Evolutionary conservation across 2,797 vertebrate genomes (phyloP), one percentile per base, ranked within the genome.

Genomic region (Bucorvus abyssinicus): DNA sequence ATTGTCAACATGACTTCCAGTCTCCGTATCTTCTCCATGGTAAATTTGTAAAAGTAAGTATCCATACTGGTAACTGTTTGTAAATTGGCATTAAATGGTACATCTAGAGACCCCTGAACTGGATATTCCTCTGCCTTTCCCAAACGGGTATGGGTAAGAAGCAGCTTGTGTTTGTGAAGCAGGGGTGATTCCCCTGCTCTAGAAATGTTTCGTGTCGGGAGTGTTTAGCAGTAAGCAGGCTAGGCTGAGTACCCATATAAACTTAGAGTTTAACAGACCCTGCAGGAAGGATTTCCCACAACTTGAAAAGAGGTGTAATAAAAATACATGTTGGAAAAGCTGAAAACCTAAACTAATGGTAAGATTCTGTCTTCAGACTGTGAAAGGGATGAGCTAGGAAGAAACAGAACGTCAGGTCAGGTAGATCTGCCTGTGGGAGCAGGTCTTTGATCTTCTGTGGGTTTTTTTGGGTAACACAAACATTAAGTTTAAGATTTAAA

Each of bases 1-100:
- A 99, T 97, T 99, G 99, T 97, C 99, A 99, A 84, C 98, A 98
- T 42, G 98, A 99, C 97, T 98, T 99, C 94, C 98, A 98, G 95
- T 98, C 98, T 83, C 98, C 98, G 0, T 98, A 98, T 94, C 98
- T 99, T 95, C 98, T 99, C 88, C 99, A 99, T 50, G 98, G 98
- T 68, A 98, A 97, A 95, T 98, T 98, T 96, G 98, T 99, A 90
- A 99, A 99, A 98, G 99, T 99, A 97, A 77, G 98, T 97, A 94
- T 53, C 64, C 4, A 24, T 49, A 15, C 32, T 60, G 32, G 49
- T 52, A 13, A 42, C 30, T 61, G 17, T 36, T 47, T 12, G 0
- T 8, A 21, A 32, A 4, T 42, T 27, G 47, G 29, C 53, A 21
- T 52, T 67, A 36, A 56, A 21, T 0, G 1, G 6, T 59, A 14